Percentiles rank a stretch among this genome's conserved stretches.
Evolutionary conservation across 1,140 invertebrate genomes (phyloP).

Genomic region (Drosophila tristis): DNA sequence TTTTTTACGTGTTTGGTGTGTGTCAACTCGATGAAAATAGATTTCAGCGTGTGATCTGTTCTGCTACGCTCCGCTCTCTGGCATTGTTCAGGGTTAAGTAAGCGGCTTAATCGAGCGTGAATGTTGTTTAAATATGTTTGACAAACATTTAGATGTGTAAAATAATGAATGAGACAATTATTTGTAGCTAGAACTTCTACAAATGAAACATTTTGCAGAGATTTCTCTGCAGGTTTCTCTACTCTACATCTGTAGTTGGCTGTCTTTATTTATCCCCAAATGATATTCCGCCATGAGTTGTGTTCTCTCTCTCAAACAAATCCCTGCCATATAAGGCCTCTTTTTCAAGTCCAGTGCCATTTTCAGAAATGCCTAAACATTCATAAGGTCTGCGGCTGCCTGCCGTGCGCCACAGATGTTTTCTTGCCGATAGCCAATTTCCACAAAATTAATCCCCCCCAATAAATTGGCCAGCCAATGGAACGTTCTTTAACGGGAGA

Average conservation of each 20-base stretch:
- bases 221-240: too few species aligned
- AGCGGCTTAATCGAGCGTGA: conserved; percentile 47
- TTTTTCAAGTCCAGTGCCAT: conserved; percentile 11
- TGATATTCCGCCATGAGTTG: too few species aligned
- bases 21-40: conserved; percentile 49
- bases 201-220: too few species aligned
- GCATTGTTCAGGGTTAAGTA: conserved; percentile 60
- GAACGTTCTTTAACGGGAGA: conserved; percentile 43
- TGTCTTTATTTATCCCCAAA: too few species aligned
- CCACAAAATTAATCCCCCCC: conserved; percentile 33
- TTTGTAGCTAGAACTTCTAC: too few species aligned
- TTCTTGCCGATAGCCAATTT: conserved; percentile 41
- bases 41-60: conserved; percentile 19
- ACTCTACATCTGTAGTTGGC: too few species aligned
- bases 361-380: background rate
- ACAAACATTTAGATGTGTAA: conserved; percentile 6
- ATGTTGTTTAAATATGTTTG: conserved; percentile 9
- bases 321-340: background rate
- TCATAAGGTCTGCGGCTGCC: background rate
- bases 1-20: conserved; percentile 1
- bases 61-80: conserved; percentile 5
- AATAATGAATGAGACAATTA: background rate
- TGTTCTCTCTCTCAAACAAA: background rate
- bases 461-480: conserved; percentile 21
- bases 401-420: conserved; percentile 6